Base-by-base conservation (phyloP, 2,113 vertebrate genomes). In the Spea bombifrons region DNA sequence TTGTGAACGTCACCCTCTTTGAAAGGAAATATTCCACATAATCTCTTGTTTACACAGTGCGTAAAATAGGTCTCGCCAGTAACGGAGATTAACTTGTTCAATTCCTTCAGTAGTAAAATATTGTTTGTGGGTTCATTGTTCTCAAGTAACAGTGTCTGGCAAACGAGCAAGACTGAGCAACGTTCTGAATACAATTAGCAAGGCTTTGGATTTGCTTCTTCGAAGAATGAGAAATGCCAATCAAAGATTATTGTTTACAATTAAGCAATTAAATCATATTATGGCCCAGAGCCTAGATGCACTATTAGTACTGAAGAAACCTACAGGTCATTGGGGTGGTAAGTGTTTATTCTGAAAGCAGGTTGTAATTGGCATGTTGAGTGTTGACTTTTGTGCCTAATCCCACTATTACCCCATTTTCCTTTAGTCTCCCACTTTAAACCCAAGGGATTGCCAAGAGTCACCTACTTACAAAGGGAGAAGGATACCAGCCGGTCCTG, bases 151-250 rank as follows among this genome's bases (percentile, higher is more conserved):
- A 59, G 55, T 13, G 55, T 59, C 55, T 59, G 55, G 55, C 55
- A 59, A 59, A 59, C 55, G 15, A 59, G 55, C 55, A 13, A 59
- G 55, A 59, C 8, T 59, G 55, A 12, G 55, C 55, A 59, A 59
- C 55, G 15, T 59, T 59, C 55, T 59, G 55, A 59, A 59, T 59
- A 59, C 55, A 59, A 59, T 59, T 59, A 59, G 15, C 55, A 59
- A 59, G 55, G 15, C 55, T 59, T 59, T 59, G 55, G 55, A 13
- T 59, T 59, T 59, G 55, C 55, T 13, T 59, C 30, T 30, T 30
- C 30, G 30, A 30, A 30, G 30, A 30, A 30, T 30, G 30, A 30
- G 30, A 30, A 30, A 30, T 59, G 55, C 55, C 8, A 59, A 59
- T 8, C 12, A 13, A 9, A 59, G 55, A 59, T 59, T 59, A 12